Evolutionary conservation across 2,113 vertebrate species (phyloP).

Genomic region (Callaeas wilsoni): DNA sequence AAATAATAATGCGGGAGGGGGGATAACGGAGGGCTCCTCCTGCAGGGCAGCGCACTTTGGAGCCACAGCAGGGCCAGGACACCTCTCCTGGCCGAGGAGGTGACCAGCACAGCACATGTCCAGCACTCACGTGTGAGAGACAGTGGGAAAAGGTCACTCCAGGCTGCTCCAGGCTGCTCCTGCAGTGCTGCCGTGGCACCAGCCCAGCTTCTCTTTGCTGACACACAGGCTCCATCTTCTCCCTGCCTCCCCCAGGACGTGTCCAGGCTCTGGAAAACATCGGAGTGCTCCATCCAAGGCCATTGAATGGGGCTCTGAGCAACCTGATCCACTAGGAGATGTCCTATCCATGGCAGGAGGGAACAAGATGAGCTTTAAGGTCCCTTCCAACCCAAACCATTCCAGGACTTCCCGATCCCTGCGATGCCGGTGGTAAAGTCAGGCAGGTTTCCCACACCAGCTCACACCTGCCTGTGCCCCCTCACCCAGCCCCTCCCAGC

Average conservation of each 20-base stretch:
- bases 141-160: neutral
- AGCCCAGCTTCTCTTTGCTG: neutral
- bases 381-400: neutral
- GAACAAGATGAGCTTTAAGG: neutral
- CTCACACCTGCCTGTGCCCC: neutral
- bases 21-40: neutral
- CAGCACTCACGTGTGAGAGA: neutral
- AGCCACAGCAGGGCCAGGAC: neutral
- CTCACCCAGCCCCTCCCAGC: neutral
- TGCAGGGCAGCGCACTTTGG: neutral
- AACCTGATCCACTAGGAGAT: accelerated
- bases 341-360: neutral
- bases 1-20: neutral
- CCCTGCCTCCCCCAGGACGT: neutral
- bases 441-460: accelerated
- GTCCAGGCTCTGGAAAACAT: neutral
- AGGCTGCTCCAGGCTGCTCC: neutral
- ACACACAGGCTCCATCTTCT: neutral
- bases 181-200: accelerated
- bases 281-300: neutral
- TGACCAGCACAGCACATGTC: neutral
- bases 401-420: neutral
- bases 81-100: neutral
- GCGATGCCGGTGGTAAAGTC: accelerated
- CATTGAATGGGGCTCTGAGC: neutral